phyloP scores from a whole-genome alignment of 2,113 vertebrate species.

The Coreoperca whiteheadi region DNA sequence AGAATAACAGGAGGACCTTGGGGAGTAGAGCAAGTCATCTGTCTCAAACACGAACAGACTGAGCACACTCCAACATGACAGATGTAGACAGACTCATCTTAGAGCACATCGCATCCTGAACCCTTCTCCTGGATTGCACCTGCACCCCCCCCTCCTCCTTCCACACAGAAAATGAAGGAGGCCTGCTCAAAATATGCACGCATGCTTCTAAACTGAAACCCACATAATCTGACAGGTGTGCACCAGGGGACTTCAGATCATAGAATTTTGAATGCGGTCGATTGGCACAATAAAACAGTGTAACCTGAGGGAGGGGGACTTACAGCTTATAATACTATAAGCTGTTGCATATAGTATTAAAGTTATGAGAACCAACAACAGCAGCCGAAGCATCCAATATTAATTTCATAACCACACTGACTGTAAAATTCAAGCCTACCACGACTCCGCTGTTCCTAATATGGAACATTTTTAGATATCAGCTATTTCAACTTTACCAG shows the following conservation, averaged over 20 bases:
- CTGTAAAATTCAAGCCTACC: slow-evolving; percentile 42
- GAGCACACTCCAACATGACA: slow-evolving; percentile 77
- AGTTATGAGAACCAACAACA: slow-evolving; percentile 42
- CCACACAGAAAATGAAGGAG: slow-evolving; percentile 16
- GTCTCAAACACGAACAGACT: slow-evolving; percentile 83
- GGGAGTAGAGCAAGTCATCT: slow-evolving; percentile 80
- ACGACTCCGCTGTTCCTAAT: slow-evolving; percentile 15
- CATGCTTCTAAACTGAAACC: slow-evolving; percentile 35
- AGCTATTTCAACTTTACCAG: slow-evolving; percentile 55
- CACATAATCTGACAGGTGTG: slow-evolving; percentile 71
- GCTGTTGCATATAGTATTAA: slow-evolving; percentile 61
- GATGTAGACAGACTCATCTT: slow-evolving; percentile 78
- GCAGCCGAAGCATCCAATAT: slow-evolving; percentile 48
- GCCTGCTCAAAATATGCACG: slow-evolving; percentile 50
- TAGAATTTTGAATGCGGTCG: slow-evolving; percentile 47
- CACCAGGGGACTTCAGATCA: slow-evolving; percentile 58
- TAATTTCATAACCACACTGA: slow-evolving; percentile 54
- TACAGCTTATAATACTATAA: slow-evolving; percentile 49
- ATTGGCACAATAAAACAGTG: slow-evolving; percentile 70
- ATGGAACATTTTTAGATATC: slow-evolving; percentile 65
- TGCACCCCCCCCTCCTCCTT: neutral
- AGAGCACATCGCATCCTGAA: slow-evolving; percentile 61
- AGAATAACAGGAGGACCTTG: slow-evolving; percentile 80
- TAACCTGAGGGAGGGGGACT: slow-evolving; percentile 47
- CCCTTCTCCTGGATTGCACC: slow-evolving; percentile 33